Conservation (phyloP, 1,140 invertebrate genomes). For the Meloidogyne hapla region DNA sequence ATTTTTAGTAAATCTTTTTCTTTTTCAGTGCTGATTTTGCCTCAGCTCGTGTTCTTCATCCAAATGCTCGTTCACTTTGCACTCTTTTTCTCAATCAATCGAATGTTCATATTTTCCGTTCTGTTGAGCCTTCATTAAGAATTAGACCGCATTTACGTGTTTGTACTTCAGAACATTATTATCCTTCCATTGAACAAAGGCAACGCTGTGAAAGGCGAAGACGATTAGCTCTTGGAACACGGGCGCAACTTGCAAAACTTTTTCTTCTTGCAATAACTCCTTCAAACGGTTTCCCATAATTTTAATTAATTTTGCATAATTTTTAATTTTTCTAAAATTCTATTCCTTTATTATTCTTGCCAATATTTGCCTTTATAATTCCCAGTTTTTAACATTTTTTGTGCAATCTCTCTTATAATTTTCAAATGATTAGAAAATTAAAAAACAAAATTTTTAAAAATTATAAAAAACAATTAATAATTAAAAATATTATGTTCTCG, state of each 20-base stretch:
- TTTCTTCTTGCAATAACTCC: neutral
- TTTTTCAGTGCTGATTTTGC: conserved; percentile 20
- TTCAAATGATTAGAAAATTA: too few relatives aligned
- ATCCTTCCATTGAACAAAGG: neutral
- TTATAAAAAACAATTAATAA: too few relatives aligned
- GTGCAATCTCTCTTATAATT: too few relatives aligned
- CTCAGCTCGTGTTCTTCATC: neutral
- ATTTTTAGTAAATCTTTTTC: neutral
- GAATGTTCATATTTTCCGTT: conserved; percentile 53
- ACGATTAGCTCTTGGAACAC: conserved; percentile 7
- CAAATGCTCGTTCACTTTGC: neutral
- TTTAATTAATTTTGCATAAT: too few relatives aligned
- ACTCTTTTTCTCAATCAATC: conserved; percentile 46
- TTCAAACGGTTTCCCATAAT: neutral
- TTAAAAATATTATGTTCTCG: too few relatives aligned
- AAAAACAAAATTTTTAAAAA: too few relatives aligned
- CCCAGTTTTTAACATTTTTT: too few relatives aligned
- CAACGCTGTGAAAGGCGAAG: neutral
- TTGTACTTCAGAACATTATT: neutral
- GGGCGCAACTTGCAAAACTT: conserved; percentile 11
- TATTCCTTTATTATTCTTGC: too few relatives aligned
- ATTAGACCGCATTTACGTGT: conserved; percentile 50
- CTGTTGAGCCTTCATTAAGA: conserved; percentile 59
- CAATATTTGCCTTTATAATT: too few relatives aligned
- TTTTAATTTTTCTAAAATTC: too few relatives aligned